Evolutionary conservation across 2,797 vertebrate genomes (phyloP).

Genomic region (Synanceia verrucosa): DNA sequence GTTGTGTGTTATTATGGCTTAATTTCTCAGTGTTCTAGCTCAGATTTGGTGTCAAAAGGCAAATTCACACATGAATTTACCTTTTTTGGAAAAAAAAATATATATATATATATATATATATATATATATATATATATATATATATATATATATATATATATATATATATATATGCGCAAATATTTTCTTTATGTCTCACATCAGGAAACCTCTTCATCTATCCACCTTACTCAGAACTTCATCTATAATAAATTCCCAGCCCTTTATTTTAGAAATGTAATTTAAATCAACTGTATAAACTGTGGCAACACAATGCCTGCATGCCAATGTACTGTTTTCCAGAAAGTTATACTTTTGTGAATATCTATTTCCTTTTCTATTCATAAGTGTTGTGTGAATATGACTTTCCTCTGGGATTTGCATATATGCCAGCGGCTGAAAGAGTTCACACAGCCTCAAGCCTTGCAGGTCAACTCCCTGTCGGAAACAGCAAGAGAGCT

Average conservation of each 20-base stretch:
- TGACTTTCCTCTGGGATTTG: conserved; percentile 4
- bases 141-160: too few relatives aligned
- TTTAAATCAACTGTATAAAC: not conserved
- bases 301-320: not conserved
- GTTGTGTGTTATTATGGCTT: too few relatives aligned
- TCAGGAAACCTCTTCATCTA: not conserved
- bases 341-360: conserved; percentile 24
- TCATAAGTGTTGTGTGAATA: conserved; percentile 4
- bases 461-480: conserved; percentile 37
- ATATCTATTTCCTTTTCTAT: conserved; percentile 4
- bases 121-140: too few relatives aligned
- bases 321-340: not conserved
- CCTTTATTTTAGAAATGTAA: not conserved
- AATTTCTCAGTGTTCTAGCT: too few relatives aligned
- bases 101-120: too few relatives aligned
- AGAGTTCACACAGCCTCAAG: conserved; percentile 21
- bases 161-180: too few relatives aligned
- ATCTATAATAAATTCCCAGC: not conserved
- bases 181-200: not conserved
- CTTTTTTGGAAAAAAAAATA: too few relatives aligned
- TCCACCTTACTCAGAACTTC: not conserved
- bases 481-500: conserved; percentile 26
- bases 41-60: too few relatives aligned
- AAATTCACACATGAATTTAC: too few relatives aligned
- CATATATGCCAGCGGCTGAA: conserved; percentile 16